Conservation (phyloP, 2,797 vertebrate genomes). For the Typhlichthys subterraneus region DNA sequence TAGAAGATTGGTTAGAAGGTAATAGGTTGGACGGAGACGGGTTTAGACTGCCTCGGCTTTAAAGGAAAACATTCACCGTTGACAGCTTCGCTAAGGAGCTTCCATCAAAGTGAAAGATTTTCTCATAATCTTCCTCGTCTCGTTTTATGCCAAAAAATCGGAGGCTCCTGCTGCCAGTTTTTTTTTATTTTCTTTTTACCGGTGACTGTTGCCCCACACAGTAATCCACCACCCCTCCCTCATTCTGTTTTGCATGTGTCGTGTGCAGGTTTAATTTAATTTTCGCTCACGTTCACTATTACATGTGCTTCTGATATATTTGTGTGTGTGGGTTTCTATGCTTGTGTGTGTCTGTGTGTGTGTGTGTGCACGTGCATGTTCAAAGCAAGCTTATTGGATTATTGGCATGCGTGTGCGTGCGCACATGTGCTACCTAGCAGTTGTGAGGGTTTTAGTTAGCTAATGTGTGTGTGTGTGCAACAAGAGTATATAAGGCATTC, state of each 20-base stretch:
- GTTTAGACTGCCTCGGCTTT: slow-evolving; percentile 22
- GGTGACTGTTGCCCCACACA: slow-evolving; percentile 17
- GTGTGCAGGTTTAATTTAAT: slow-evolving; percentile 1
- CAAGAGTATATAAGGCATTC: too few species aligned
- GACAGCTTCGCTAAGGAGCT: slow-evolving; percentile 60
- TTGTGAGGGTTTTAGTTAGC: too few species aligned
- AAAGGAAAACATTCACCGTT: slow-evolving; percentile 44
- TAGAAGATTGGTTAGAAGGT: slow-evolving; percentile 20
- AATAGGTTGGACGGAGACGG: slow-evolving; percentile 15
- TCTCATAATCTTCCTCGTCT: slow-evolving; percentile 43
- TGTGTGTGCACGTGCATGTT: slow-evolving; percentile 12
- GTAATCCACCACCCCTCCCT: slow-evolving; percentile 18
- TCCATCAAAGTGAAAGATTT: slow-evolving; percentile 57
- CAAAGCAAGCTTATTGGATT: background rate
- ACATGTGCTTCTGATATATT: slow-evolving; percentile 36
- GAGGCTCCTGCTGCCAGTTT: slow-evolving; percentile 16
- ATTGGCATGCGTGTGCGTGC: background rate
- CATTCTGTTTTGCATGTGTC: slow-evolving; percentile 2
- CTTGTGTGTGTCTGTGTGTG: background rate
- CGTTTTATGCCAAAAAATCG: slow-evolving; percentile 34
- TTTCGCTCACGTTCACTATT: slow-evolving; percentile 17
- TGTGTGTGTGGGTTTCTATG: slow-evolving; percentile 1
- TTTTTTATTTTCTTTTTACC: slow-evolving; percentile 8
- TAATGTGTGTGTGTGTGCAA: background rate
- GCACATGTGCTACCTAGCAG: background rate